A percentile compares a stretch with the other conserved stretches of the same genome.
phyloP scores from a whole-genome alignment of 2,888 invertebrate genomes.

The Drosophila melanosoma region DNA sequence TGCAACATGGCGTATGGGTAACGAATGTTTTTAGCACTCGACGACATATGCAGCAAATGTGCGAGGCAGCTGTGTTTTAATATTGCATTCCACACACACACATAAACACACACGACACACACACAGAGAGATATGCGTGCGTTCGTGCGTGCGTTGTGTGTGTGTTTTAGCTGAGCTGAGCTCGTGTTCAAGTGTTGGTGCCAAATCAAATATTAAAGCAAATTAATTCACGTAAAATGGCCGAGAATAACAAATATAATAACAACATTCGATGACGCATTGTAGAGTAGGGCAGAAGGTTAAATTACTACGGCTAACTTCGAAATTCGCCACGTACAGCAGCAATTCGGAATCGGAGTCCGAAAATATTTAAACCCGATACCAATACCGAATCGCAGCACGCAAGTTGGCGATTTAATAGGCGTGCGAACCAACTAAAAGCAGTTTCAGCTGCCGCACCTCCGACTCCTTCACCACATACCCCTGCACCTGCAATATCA shows the following conservation, averaged over 20 bases:
- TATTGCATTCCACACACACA: slow-evolving; percentile 36
- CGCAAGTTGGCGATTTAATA: slow-evolving; percentile 67
- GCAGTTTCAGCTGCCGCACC: slow-evolving; percentile 30
- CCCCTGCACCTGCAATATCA: slow-evolving; percentile 44
- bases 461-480: slow-evolving; percentile 6
- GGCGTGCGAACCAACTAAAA: slow-evolving; percentile 58
- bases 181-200: slow-evolving; percentile 38
- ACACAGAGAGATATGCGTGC: slow-evolving; percentile 9
- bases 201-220: slow-evolving; percentile 67
- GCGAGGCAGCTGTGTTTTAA: slow-evolving; percentile 50
- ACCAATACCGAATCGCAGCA: slow-evolving; percentile 60
- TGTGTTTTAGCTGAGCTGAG: slow-evolving; percentile 14
- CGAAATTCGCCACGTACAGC: slow-evolving; percentile 76
- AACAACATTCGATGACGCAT: slow-evolving; percentile 81
- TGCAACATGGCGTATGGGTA: slow-evolving; percentile 71
- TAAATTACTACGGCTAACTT: slow-evolving; percentile 71
- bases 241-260: slow-evolving; percentile 7
- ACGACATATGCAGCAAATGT: slow-evolving; percentile 67
- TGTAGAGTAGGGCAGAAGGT: slow-evolving; percentile 83
- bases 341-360: slow-evolving; percentile 65
- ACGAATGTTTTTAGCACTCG: slow-evolving; percentile 47
- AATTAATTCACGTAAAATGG: slow-evolving; percentile 59
- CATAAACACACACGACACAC: slow-evolving; percentile 5
- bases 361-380: slow-evolving; percentile 55
- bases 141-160: slow-evolving; percentile 22